A percentile compares a stretch with the other conserved stretches of the same genome.
These are phyloP conservation scores for Pterostichus niger DNA, from an alignment of 2,888 invertebrate genomes.

Conservation along the genomic window DNA sequence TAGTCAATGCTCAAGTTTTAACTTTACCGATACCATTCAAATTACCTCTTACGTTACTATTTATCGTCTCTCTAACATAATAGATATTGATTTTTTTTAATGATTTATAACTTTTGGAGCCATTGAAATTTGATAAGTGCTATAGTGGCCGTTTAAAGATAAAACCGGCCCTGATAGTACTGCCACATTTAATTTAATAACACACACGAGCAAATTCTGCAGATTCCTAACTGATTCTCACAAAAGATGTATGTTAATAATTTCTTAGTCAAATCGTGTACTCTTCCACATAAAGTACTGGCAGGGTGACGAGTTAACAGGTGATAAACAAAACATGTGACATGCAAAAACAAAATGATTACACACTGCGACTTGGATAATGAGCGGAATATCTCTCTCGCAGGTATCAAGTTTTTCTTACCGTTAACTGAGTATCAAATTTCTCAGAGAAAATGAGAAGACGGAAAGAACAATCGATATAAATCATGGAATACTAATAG, in stretches of 20 bases:
- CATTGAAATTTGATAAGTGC: no score
- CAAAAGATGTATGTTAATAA: slow-evolving; percentile 2
- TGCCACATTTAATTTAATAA: no score
- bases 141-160: no score
- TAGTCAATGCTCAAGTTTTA: no score
- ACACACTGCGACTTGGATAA: slow-evolving; percentile 22
- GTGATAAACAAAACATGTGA: slow-evolving; percentile 30
- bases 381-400: slow-evolving; percentile 9
- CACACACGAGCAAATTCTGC: no score
- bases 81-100: no score
- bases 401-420: slow-evolving; percentile 10
- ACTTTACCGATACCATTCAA: no score
- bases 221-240: no score
- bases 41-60: no score
- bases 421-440: slow-evolving; percentile 40
- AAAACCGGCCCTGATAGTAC: no score
- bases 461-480: slow-evolving; percentile 3
- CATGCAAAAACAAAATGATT: slow-evolving; percentile 46
- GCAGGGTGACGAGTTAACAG: slow-evolving; percentile 40
- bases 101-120: no score
- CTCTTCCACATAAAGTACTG: slow-evolving; percentile 19
- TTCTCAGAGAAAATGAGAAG: slow-evolving; percentile 21
- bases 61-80: no score
- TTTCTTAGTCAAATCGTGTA: background rate
- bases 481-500: slow-evolving; percentile 21